A percentile compares a stretch with the other conserved stretches of the same genome.
Conservation (phyloP, 2,888 invertebrate species). For the Drosophila imparisetae region DNA sequence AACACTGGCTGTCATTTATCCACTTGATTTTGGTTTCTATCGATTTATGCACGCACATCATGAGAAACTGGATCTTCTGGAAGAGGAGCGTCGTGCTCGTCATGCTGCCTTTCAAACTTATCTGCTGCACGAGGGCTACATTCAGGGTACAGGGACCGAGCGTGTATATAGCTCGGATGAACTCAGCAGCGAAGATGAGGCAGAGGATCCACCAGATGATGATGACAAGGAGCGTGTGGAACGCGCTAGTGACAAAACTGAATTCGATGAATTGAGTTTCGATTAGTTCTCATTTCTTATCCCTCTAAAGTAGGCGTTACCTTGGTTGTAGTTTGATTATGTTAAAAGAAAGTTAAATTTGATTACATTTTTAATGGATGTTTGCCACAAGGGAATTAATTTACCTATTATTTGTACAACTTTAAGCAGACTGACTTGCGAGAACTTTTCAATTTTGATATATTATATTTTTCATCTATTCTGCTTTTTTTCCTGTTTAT, state of each 20-base stretch:
- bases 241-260: not conserved
- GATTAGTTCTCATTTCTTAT: conserved; percentile 6
- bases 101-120: conserved; percentile 8
- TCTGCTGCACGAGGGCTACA: conserved; percentile 26
- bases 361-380: too few species aligned
- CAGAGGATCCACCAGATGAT: conserved; percentile 2
- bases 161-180: not conserved
- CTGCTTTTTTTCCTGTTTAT: too few species aligned
- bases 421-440: too few species aligned
- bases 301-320: not conserved
- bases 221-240: conserved; percentile 24
- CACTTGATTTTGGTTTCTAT: conserved; percentile 44
- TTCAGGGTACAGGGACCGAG: not conserved
- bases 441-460: too few species aligned
- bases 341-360: not conserved
- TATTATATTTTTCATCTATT: too few species aligned
- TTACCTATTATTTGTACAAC: too few species aligned
- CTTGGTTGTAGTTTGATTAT: not conserved
- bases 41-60: conserved; percentile 54
- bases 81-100: conserved; percentile 15
- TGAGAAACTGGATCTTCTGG: conserved; percentile 36
- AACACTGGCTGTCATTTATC: conserved; percentile 31
- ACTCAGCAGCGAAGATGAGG: conserved; percentile 25
- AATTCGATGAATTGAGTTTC: not conserved
- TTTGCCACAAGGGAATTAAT: too few species aligned